Evolutionary conservation across 2,888 invertebrate genomes (phyloP), one percentile per base, ranked within the genome.

Genomic region (Ophion ventricosus): DNA sequence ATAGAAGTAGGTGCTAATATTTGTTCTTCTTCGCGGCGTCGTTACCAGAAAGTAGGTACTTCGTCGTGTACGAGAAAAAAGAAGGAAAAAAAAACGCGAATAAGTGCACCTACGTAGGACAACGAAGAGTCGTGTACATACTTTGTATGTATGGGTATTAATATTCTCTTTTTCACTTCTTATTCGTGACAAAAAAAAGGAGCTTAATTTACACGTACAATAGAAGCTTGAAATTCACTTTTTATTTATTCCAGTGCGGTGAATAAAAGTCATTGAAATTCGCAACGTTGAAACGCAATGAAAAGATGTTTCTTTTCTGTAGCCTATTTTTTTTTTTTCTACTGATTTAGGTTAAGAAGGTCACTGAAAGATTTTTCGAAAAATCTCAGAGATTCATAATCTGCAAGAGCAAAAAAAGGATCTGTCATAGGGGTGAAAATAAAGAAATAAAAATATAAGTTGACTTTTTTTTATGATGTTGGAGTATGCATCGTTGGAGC

Each of bases 1-100:
- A 74, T 74, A 81, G 77, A 80, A 80, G 61, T 61, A 67, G 54
- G 54, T 74, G 81, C 57, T 77, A 84, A 84, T 84, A 77, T 84
- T 84, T 84, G 70, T 78, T 82, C 78, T 78, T 54, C 78, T 40
- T 78, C 69, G 54, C 49, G 78, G 54, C 49, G 78, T 78, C 63
- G 69, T 78, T 64, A 74, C 72, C 78, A 63, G 69, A 56, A 74
- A 70, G 69, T 61, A 61, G 35, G 59, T 64, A 81, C 67, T 61
- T 23, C 17, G 49, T 25, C 49, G n/a, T 66, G 57, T 49, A 76
- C 49, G 57, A 72, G 76, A 80, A 26, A 29, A 56, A 73, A 43
- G 77, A 84, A 57, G 72, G 29, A 25, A 78, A 72, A 29, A 56
- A 73, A 43, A 80, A 84, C 63, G 72, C 40, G 35, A 78, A 72